phyloP scores from a whole-genome alignment of 2,888 invertebrate species.

The Cryptophagus acutangulus region DNA sequence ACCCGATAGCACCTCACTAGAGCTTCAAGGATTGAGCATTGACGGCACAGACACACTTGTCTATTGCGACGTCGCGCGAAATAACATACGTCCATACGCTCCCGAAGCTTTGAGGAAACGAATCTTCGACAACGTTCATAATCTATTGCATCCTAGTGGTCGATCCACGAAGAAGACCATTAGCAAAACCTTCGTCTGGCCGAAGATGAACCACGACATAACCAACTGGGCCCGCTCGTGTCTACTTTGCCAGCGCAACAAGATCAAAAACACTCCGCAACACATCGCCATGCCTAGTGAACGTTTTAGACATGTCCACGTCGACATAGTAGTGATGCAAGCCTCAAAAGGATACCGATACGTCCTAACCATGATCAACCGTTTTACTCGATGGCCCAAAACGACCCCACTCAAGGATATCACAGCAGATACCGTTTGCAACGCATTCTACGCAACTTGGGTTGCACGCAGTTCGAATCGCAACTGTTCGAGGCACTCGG shows the following conservation, averaged over 20 bases:
- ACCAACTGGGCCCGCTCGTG: neutral
- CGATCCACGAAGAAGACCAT: neutral
- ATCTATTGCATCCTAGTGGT: slow-evolving; percentile 2
- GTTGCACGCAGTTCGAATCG: slow-evolving; percentile 2
- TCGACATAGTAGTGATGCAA: neutral
- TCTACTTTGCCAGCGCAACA: neutral
- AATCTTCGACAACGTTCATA: neutral
- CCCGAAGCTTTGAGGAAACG: neutral
- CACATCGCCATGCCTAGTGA: neutral
- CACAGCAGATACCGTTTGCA: slow-evolving; percentile 4
- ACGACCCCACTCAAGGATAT: neutral
- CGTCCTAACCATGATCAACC: neutral
- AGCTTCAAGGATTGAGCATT: neutral
- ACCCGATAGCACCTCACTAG: neutral
- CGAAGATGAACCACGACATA: neutral
- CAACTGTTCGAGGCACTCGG: neutral
- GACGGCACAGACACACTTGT: neutral
- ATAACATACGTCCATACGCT: neutral
- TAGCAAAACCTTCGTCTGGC: slow-evolving; percentile 3
- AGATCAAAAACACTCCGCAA: neutral
- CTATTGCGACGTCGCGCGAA: neutral
- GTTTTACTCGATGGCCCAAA: slow-evolving; percentile 4
- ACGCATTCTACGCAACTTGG: neutral
- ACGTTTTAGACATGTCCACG: neutral
- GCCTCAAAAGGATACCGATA: neutral